Evolutionary conservation across 2,888 invertebrate genomes (phyloP).

Genomic region (Melitaea athalia): DNA sequence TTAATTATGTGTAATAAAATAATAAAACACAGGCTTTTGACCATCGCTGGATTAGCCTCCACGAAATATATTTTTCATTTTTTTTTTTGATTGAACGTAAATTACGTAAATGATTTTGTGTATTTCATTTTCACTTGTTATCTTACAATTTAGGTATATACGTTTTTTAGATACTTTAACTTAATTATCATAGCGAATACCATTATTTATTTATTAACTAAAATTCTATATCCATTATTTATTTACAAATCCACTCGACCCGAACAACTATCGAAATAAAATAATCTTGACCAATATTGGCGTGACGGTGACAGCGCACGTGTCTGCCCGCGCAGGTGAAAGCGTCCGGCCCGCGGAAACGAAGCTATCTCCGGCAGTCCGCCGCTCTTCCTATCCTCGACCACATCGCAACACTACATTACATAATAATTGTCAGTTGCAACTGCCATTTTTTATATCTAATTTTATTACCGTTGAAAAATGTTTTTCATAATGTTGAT

Average conservation of each 20-base stretch:
- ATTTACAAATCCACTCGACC: not conserved
- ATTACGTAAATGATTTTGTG: too few relatives aligned
- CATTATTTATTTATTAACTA: not conserved
- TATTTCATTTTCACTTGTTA: not conserved
- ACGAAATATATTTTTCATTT: not conserved
- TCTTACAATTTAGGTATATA: too few relatives aligned
- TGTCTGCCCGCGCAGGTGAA: conserved; percentile 30
- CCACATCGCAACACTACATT: not conserved
- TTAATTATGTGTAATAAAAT: conserved; percentile 35
- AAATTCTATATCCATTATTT: not conserved
- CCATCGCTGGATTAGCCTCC: not conserved
- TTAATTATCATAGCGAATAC: too few relatives aligned
- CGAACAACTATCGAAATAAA: not conserved
- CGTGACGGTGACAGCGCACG: conserved; percentile 7
- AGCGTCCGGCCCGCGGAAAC: conserved; percentile 27
- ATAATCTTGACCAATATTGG: conserved; percentile 1
- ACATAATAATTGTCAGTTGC: not conserved
- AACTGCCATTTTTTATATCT: not conserved
- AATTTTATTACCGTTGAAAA: not conserved
- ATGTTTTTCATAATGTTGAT: not conserved
- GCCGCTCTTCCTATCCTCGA: conserved; percentile 18
- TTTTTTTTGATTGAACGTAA: not conserved
- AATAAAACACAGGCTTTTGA: conserved; percentile 26
- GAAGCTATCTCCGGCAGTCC: conserved; percentile 20
- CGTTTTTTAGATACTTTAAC: not conserved